Percentiles rank a stretch among this genome's conserved stretches.
phyloP scores from a whole-genome alignment of 2,888 invertebrate genomes.

The Cheilosia vulpina region DNA sequence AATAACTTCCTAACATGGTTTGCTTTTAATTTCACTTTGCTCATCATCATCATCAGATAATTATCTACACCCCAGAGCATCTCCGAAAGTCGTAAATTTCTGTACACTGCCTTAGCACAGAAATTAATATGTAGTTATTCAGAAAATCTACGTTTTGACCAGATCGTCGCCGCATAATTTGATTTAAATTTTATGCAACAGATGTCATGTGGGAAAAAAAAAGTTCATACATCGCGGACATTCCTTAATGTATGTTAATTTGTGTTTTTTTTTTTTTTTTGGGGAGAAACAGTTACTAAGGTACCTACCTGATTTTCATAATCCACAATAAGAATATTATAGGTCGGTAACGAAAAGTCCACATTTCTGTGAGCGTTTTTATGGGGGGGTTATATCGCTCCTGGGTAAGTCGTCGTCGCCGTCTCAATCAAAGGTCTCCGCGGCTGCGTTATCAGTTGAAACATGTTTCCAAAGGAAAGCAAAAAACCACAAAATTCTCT shows the following conservation, averaged over 20 bases:
- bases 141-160: slow-evolving; percentile 8
- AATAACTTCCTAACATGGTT: slow-evolving; percentile 70
- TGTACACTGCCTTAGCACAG: not conserved
- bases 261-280: slow-evolving; percentile 9
- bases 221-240: slow-evolving; percentile 6
- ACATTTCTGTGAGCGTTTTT: slow-evolving; percentile 79
- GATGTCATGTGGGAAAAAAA: slow-evolving; percentile 66
- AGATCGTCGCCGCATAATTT: slow-evolving; percentile 37
- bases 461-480: slow-evolving; percentile 46
- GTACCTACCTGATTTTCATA: slow-evolving; percentile 82
- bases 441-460: slow-evolving; percentile 57
- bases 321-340: slow-evolving; percentile 83
- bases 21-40: slow-evolving; percentile 55
- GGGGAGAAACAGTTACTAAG: slow-evolving; percentile 69
- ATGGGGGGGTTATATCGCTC: slow-evolving; percentile 55
- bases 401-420: slow-evolving; percentile 47
- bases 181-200: slow-evolving; percentile 53
- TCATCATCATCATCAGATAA: slow-evolving; percentile 43
- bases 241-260: slow-evolving; percentile 63
- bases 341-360: slow-evolving; percentile 82
- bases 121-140: slow-evolving; percentile 8
- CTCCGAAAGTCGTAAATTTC: slow-evolving; percentile 39
- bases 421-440: slow-evolving; percentile 42
- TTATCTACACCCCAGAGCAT: slow-evolving; percentile 23
- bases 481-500: slow-evolving; percentile 12